phyloP scores from a whole-genome alignment of 2,797 vertebrate species.

The Pyrocephalus nanus region DNA sequence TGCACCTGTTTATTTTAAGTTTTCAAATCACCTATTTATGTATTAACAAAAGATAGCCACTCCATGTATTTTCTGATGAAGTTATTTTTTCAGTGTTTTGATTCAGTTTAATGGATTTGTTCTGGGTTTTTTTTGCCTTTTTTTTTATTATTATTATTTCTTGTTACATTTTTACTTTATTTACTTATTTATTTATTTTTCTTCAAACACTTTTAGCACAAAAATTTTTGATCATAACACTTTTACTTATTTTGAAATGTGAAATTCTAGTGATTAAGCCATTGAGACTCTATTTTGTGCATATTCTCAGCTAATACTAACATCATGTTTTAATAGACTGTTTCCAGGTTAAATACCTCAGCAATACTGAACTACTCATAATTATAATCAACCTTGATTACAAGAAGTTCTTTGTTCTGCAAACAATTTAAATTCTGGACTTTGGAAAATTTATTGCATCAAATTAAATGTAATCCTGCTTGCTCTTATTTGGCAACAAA shows the following conservation, averaged over 20 bases:
- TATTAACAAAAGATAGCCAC: no score
- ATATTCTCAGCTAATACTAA: constrained; percentile 48
- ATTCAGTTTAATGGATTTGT: no score
- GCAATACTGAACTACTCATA: constrained; percentile 19
- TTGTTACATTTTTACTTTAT: not conserved
- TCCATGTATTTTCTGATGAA: no score
- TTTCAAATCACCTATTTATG: no score
- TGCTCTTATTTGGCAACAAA: constrained; percentile 62
- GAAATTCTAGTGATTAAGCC: constrained; percentile 41
- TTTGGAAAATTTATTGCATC: constrained; percentile 69
- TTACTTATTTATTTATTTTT: not conserved
- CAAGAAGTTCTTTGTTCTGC: constrained; percentile 70
- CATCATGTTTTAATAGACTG: constrained; percentile 34
- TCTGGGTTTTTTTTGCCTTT: no score
- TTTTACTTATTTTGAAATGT: not conserved
- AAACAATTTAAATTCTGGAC: constrained; percentile 52
- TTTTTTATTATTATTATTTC: not conserved
- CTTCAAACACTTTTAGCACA: not conserved
- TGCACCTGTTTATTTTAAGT: no score
- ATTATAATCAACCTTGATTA: constrained; percentile 69
- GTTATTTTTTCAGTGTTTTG: no score
- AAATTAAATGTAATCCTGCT: constrained; percentile 68
- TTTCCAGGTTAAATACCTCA: constrained; percentile 71
- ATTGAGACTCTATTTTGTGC: not conserved
- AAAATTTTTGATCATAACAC: not conserved